These are phyloP conservation scores for Actenoides hombroni DNA, from an alignment of 2,113 vertebrate genomes.

Conservation along the genomic window DNA sequence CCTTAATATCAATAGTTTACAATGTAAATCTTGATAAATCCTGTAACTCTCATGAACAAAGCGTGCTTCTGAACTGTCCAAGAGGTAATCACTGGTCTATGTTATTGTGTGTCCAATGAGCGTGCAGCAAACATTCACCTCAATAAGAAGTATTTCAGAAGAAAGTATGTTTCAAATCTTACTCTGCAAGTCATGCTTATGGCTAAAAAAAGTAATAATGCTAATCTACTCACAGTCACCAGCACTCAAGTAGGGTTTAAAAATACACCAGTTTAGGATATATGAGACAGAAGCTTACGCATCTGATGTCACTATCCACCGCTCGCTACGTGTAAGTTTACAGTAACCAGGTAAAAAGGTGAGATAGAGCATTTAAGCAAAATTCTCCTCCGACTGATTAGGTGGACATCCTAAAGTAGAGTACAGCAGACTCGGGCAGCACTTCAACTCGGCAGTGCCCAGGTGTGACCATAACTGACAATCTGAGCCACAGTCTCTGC, in stretches of 20 bases:
- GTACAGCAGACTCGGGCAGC: not conserved
- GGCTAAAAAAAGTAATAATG: not conserved
- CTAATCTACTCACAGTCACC: not conserved
- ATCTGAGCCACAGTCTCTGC: not conserved
- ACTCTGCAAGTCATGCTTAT: not conserved
- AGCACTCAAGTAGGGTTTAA: not conserved
- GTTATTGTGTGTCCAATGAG: not conserved
- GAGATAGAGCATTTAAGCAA: not conserved
- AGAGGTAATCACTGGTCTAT: not conserved
- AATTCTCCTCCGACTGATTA: not conserved
- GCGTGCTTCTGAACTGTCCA: not conserved
- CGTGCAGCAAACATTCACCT: not conserved
- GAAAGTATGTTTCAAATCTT: not conserved
- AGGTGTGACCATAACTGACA: not conserved
- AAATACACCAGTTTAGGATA: not conserved
- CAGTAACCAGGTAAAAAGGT: not conserved
- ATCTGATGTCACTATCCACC: not conserved
- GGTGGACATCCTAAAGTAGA: not conserved
- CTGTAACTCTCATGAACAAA: not conserved
- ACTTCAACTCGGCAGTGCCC: not conserved
- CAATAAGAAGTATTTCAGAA: not conserved
- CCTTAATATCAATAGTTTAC: constrained; percentile 20
- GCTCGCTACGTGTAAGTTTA: not conserved
- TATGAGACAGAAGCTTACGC: not conserved
- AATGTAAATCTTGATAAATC: not conserved